Base-by-base conservation (phyloP, 2,113 vertebrate species). In the Tupaia tana region DNA sequence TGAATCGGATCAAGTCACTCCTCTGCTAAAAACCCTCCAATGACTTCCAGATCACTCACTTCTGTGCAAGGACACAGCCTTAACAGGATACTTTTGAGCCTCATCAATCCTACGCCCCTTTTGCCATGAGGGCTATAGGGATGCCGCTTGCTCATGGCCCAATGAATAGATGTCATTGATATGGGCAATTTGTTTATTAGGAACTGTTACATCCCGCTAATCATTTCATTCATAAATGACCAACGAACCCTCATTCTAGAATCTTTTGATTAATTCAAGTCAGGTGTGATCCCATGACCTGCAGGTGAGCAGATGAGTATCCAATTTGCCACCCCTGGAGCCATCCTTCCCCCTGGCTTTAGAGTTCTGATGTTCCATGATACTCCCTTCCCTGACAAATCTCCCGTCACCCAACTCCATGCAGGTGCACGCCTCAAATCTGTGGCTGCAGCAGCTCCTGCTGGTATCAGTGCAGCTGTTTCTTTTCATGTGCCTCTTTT, bases 401-500 rank as follows among this genome's bases (percentile, higher is more conserved):
- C 79, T 74, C 92, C 66, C 73, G 89, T 73, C 90, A 93, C 95
- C 96, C 86, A 89, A 77, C 89, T 66, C 92, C 69, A 58, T 11
- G 73, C 97, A 98, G 96, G 94, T 97, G 96, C 79, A 77, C 6
- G 19, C 74, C 93, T 96, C 90, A 31, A 93, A 71, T 95, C 95
- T 96, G 91, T 59, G 73, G 89, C 90, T 85, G 91, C 93, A 94
- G 92, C 88, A 96, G 86, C 86, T 90, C 96, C 95, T 94, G 94
- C 86, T 96, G 94, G 90, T 86, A 71, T 92, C 24, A 0, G 4
- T 80, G 16, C 96, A 97, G 97, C 97, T 97, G 93, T 87, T 97
- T 78, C 95, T 80, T 96, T 94, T 98, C 96, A 96, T 56, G 93
- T 69, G 89, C 89, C 95, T 97, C 94, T 96, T 96, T 95, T 96